These are phyloP conservation scores for Prunella strophiata DNA, from an alignment of 2,797 vertebrate genomes.

Conservation along the genomic window DNA sequence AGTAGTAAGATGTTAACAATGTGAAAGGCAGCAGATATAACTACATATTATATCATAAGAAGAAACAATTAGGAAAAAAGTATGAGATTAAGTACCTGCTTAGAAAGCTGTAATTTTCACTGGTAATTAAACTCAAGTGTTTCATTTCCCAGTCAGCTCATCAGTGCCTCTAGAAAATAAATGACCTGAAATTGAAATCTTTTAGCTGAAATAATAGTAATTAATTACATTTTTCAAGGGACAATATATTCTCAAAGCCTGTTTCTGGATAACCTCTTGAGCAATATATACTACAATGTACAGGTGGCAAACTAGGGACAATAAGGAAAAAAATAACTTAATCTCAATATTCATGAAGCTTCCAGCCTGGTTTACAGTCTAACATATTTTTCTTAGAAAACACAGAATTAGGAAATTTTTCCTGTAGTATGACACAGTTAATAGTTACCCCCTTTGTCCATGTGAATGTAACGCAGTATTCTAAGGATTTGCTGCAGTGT, in stretches of 20 bases:
- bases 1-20: slow-evolving; percentile 62
- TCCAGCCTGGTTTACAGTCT: slow-evolving; percentile 5
- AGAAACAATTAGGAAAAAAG: slow-evolving; percentile 74
- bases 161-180: slow-evolving; percentile 79
- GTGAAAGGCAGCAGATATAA: slow-evolving; percentile 67
- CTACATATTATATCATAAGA: slow-evolving; percentile 72
- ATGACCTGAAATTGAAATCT: slow-evolving; percentile 72
- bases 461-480: background rate
- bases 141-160: slow-evolving; percentile 81
- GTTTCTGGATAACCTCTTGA: slow-evolving; percentile 64
- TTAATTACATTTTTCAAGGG: slow-evolving; percentile 74
- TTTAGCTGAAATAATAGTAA: slow-evolving; percentile 74
- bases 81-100: slow-evolving; percentile 77
- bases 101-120: slow-evolving; percentile 76
- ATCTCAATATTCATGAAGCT: slow-evolving; percentile 59
- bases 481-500: background rate
- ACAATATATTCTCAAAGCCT: slow-evolving; percentile 50
- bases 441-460: background rate
- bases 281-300: slow-evolving; percentile 11
- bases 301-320: background rate
- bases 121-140: slow-evolving; percentile 81
- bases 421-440: background rate
- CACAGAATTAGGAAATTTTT: background rate
- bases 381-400: background rate
- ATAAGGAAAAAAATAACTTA: background rate